phyloP scores from a whole-genome alignment of 2,113 vertebrate genomes.

The Corythaeola cristata region DNA sequence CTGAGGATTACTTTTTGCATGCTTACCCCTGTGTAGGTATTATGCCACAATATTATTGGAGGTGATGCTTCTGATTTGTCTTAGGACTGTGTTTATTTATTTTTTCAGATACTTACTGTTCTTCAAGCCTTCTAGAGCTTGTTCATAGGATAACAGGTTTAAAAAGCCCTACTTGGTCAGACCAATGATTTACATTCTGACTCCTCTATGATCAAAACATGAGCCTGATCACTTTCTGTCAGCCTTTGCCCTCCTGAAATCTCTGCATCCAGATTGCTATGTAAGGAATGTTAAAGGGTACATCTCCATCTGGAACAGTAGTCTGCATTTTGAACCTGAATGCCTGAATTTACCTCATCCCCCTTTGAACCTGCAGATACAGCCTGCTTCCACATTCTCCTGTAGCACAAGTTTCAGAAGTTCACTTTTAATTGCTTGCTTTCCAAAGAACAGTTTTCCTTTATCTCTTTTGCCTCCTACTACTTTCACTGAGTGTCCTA shows the following conservation, averaged over 20 bases:
- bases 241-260: background rate
- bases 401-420: background rate
- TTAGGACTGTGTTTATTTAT: background rate
- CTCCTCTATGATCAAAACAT: background rate
- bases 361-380: background rate
- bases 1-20: background rate
- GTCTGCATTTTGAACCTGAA: background rate
- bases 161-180: background rate
- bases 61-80: background rate
- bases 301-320: background rate
- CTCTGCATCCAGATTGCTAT: background rate
- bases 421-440: background rate
- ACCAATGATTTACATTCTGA: background rate
- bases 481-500: background rate
- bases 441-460: background rate
- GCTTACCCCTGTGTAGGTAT: background rate
- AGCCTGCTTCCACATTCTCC: background rate
- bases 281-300: background rate
- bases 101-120: background rate
- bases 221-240: background rate
- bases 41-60: background rate
- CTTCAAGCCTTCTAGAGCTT: background rate
- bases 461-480: background rate
- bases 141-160: background rate
- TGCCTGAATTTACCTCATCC: background rate